Percentiles rank a stretch among this genome's conserved stretches.
Conservation (phyloP, 2,113 vertebrate genomes). For the Girardinichthys multiradiatus region DNA sequence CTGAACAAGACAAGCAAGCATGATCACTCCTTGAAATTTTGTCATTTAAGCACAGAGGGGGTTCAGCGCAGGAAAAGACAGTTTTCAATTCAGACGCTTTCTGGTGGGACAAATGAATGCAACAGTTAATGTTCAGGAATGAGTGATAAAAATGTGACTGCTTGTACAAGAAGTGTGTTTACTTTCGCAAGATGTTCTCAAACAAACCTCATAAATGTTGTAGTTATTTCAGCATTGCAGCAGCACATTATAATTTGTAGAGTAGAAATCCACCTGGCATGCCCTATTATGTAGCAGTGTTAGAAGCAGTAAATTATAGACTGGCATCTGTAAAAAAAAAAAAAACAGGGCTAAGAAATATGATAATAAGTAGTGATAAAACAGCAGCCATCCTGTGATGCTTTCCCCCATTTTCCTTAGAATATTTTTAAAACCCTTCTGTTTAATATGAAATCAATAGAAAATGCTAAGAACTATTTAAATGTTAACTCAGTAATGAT, state of each 20-base stretch:
- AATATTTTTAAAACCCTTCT: too few relatives aligned
- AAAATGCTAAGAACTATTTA: too few relatives aligned
- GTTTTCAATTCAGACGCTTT: not conserved
- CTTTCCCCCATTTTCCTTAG: too few relatives aligned
- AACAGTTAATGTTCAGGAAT: not conserved
- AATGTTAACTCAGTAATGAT: too few relatives aligned
- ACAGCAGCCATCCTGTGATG: too few relatives aligned
- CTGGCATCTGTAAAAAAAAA: not conserved
- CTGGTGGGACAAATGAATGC: not conserved
- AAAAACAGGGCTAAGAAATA: not conserved
- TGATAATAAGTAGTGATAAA: not conserved
- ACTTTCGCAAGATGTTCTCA: not conserved
- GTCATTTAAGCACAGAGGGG: slow-evolving; percentile 18
- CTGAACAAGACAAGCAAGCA: not conserved
- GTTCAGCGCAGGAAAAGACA: slow-evolving; percentile 1
- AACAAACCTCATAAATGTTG: slow-evolving; percentile 27
- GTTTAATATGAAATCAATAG: too few relatives aligned
- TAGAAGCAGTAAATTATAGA: not conserved
- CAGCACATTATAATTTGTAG: slow-evolving; percentile 19
- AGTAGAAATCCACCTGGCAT: slow-evolving; percentile 20
- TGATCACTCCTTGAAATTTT: slow-evolving; percentile 35
- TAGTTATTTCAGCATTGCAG: slow-evolving; percentile 1
- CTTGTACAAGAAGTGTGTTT: not conserved
- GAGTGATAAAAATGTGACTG: not conserved
- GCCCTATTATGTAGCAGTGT: slow-evolving; percentile 26